Conservation (phyloP, 2,797 vertebrate genomes). For the Buceros bicornis region DNA sequence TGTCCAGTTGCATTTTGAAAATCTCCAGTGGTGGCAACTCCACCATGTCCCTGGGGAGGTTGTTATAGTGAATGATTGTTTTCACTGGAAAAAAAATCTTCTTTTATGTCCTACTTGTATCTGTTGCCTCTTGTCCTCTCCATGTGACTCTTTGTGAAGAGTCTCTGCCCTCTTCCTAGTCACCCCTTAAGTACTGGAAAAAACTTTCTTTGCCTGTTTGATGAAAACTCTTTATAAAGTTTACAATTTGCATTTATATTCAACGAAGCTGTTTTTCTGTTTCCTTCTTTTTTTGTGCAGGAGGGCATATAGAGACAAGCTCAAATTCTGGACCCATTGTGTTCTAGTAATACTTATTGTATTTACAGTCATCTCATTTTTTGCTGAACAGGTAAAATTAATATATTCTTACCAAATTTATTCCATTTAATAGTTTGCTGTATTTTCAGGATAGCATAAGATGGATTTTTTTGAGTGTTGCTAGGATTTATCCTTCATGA, state of each 20-base stretch:
- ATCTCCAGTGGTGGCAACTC: background rate
- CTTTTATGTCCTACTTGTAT: background rate
- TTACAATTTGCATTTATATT: background rate
- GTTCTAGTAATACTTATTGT: slow-evolving; percentile 93
- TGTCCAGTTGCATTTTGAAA: background rate
- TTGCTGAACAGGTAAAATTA: slow-evolving; percentile 94
- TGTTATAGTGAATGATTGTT: background rate
- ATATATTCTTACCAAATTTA: background rate
- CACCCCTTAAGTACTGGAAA: background rate
- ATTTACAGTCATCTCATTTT: slow-evolving; percentile 97
- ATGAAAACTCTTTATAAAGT: background rate
- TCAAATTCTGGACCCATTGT: slow-evolving; percentile 99
- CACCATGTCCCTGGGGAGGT: background rate
- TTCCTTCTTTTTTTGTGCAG: slow-evolving; percentile 78
- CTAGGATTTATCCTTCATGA: background rate
- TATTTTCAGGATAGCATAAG: background rate
- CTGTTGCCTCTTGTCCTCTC: background rate
- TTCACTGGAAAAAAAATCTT: background rate
- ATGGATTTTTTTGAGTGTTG: background rate
- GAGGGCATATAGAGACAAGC: slow-evolving; percentile 94
- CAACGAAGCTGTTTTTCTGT: slow-evolving; percentile 7
- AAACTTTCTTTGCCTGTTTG: background rate
- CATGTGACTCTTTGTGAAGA: background rate
- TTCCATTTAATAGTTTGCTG: background rate
- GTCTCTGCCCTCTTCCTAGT: rapidly evolving